A percentile compares a stretch with the other conserved stretches of the same genome.
phyloP scores from a whole-genome alignment of 2,113 vertebrate genomes.

The Morone saxatilis region DNA sequence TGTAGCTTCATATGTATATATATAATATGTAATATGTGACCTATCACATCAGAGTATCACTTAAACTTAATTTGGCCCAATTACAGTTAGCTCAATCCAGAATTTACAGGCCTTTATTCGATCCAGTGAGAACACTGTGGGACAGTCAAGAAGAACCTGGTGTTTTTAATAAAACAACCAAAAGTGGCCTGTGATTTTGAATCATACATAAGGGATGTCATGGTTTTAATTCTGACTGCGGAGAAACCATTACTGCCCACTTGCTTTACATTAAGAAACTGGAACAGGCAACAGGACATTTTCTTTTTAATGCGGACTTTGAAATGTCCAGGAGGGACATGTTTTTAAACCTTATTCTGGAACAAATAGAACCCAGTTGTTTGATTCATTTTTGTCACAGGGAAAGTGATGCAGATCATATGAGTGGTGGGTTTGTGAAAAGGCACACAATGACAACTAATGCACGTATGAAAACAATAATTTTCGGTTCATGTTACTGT shows the following conservation, averaged over 20 bases:
- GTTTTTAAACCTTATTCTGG: not conserved
- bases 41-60: conserved; percentile 3
- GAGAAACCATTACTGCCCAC: not conserved
- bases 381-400: not conserved
- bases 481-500: not conserved
- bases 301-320: conserved; percentile 9
- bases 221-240: not conserved
- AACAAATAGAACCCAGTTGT: conserved; percentile 1
- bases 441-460: not conserved
- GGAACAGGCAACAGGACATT: conserved; percentile 12
- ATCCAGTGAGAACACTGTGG: not conserved
- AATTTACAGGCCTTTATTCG: conserved; percentile 1
- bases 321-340: not conserved
- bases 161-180: conserved; percentile 20
- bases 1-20: not conserved
- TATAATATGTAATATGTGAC: not conserved
- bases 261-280: conserved; percentile 34
- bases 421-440: not conserved
- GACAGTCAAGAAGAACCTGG: not conserved
- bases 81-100: not conserved
- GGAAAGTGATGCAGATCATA: conserved; percentile 3
- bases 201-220: not conserved
- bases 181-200: conserved; percentile 9
- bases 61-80: not conserved
- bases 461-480: not conserved